These are phyloP conservation scores for Scylla paramamosain DNA, from an alignment of 1,140 invertebrate genomes.

Conservation along the genomic window DNA sequence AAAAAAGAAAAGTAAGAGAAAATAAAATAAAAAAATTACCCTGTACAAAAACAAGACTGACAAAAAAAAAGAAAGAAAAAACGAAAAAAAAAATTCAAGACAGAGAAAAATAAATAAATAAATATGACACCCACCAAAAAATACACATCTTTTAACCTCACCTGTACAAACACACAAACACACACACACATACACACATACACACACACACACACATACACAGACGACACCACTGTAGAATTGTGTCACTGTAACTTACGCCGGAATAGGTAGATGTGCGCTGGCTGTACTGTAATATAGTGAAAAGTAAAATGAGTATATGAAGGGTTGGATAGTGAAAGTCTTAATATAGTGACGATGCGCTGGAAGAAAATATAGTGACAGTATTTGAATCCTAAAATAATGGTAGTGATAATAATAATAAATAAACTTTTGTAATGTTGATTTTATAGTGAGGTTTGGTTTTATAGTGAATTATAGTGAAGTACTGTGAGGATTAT, in stretches of 20 bases:
- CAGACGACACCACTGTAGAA: not conserved
- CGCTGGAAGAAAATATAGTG: too few species aligned
- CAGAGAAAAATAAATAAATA: constrained; percentile 34
- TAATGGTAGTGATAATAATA: too few species aligned
- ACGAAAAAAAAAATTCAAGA: not conserved
- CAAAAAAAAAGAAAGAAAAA: not conserved
- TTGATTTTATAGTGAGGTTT: too few species aligned
- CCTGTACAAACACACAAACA: too few species aligned
- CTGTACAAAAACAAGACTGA: not conserved
- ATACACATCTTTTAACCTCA: too few species aligned
- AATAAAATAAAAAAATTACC: too few species aligned
- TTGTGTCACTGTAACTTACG: not conserved
- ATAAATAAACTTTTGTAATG: too few species aligned
- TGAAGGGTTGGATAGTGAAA: not conserved
- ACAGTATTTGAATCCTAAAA: too few species aligned
- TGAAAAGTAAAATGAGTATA: not conserved
- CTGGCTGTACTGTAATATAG: constrained; percentile 35
- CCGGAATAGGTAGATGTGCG: constrained; percentile 34
- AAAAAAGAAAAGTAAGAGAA: too few species aligned
- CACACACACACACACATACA: constrained; percentile 28
- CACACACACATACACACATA: constrained; percentile 42
- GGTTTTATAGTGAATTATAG: not conserved
- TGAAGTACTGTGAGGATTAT: not conserved
- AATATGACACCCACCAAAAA: too few species aligned
- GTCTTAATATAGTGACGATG: too few species aligned